Base-by-base conservation (phyloP, 2,113 vertebrate genomes). In the Hyaena hyaena region DNA sequence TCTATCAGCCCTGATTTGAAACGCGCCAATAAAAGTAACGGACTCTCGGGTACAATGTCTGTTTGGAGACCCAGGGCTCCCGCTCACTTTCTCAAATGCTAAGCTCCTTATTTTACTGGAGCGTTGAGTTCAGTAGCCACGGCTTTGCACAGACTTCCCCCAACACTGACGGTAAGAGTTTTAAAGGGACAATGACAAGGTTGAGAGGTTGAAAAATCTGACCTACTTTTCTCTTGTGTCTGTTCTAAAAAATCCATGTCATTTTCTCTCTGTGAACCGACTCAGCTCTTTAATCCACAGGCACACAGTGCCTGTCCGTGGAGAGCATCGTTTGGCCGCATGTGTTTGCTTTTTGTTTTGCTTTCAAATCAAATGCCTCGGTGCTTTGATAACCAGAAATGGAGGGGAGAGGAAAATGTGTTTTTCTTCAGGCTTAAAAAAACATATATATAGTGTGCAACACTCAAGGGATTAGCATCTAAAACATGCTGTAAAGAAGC, bases 301-400 rank as follows among this genome's bases (percentile, higher is more conserved):
- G 48, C 8, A 4, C n/a, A 14, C 74, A 10, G 53, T 10, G 92
- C 45, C 94, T 76, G 43, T 48, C 58, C 71, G 65, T 0, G n/a
- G 86, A 96, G 82, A 58, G 33, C 58, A 58, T 53, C 79, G 43
- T 82, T 53, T 66, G 88, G 66, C 79, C 45, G 87, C 39, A 4
- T 58, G 73, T 77, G 79, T 95, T 89, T 93, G 87, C 96, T 95
- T 73, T 89, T 86, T 74, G 95, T 97, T 97, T 93, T 97, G 88
- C 83, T 96, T 93, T 96, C 33, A 23, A 97, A 90, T 90, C 87
- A 96, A 89, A 97, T 83, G 79, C 68, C 92, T 95, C 83, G 55
- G 26, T 87, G 61, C 90, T 96, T 94, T 96, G 90, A 96, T 90
- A 95, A 92, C 79, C 58, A 35, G 82, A 95, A 95, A 79, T 28